Evolutionary conservation across 2,888 invertebrate genomes (phyloP).

Genomic region (Perithous albicinctus): DNA sequence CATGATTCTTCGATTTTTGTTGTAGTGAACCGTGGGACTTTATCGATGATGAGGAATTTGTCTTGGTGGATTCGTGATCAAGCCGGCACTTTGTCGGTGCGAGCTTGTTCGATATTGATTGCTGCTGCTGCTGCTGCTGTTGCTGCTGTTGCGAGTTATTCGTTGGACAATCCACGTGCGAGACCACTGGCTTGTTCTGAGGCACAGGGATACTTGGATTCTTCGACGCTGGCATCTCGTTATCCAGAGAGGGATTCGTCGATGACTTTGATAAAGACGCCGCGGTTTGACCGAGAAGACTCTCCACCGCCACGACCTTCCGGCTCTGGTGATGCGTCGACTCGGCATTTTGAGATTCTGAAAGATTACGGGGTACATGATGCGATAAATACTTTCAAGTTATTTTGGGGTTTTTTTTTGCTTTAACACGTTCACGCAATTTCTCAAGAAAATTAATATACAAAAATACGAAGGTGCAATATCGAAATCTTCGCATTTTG

Average conservation of each 20-base stretch:
- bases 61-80: slow-evolving; percentile 71
- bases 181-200: slow-evolving; percentile 46
- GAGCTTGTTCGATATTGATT: slow-evolving; percentile 70
- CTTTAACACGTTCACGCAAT: background rate
- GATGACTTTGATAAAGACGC: slow-evolving; percentile 73
- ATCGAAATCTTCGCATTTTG: no score
- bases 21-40: slow-evolving; percentile 75
- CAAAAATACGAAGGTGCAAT: no score
- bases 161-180: slow-evolving; percentile 56
- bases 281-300: slow-evolving; percentile 64
- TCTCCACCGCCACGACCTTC: slow-evolving; percentile 72
- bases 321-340: slow-evolving; percentile 77
- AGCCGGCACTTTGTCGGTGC: slow-evolving; percentile 72
- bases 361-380: slow-evolving; percentile 62
- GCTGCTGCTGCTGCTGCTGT: background rate
- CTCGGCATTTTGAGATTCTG: slow-evolving; percentile 84
- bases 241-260: slow-evolving; percentile 75
- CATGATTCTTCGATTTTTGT: slow-evolving; percentile 81
- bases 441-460: background rate
- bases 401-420: slow-evolving; percentile 3
- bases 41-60: slow-evolving; percentile 67
- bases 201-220: slow-evolving; percentile 42
- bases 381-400: slow-evolving; percentile 19
- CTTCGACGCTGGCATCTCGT: slow-evolving; percentile 72
- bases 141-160: slow-evolving; percentile 70